A percentile compares a stretch with the other conserved stretches of the same genome.
phyloP scores from a whole-genome alignment of 2,113 vertebrate species.

The Tetrax tetrax region DNA sequence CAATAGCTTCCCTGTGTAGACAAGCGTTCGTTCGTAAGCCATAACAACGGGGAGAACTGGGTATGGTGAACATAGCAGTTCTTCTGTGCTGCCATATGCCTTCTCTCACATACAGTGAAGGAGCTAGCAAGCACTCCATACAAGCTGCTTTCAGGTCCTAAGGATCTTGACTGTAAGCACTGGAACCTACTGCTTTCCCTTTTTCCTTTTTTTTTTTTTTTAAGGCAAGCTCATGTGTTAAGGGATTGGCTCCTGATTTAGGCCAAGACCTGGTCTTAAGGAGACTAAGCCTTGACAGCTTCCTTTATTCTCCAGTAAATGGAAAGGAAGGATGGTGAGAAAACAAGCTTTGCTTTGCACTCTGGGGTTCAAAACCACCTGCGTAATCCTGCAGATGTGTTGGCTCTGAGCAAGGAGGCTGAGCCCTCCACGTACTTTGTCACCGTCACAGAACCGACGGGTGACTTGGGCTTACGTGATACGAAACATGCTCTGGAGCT shows the following conservation, averaged over 20 bases:
- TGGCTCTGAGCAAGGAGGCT: background rate
- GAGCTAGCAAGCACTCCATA: background rate
- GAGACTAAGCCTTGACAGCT: background rate
- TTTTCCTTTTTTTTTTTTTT: background rate
- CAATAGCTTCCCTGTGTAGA: background rate
- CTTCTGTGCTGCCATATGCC: constrained; percentile 15
- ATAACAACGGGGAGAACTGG: background rate
- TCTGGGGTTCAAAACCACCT: background rate
- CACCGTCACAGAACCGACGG: background rate
- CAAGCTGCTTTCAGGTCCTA: background rate
- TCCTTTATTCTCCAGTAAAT: background rate
- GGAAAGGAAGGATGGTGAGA: background rate
- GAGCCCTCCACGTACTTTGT: background rate
- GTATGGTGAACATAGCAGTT: background rate
- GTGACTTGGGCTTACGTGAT: background rate
- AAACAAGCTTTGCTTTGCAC: background rate
- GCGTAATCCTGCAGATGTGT: background rate
- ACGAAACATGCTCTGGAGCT: background rate
- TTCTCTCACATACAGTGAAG: background rate
- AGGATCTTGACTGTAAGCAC: background rate
- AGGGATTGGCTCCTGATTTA: background rate
- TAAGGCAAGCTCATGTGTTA: background rate
- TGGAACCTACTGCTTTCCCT: background rate
- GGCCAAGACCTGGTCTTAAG: background rate
- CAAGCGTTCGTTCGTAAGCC: background rate